These are phyloP conservation scores for Bombus sibiricus DNA, from an alignment of 1,140 invertebrate species.

Conservation along the genomic window DNA sequence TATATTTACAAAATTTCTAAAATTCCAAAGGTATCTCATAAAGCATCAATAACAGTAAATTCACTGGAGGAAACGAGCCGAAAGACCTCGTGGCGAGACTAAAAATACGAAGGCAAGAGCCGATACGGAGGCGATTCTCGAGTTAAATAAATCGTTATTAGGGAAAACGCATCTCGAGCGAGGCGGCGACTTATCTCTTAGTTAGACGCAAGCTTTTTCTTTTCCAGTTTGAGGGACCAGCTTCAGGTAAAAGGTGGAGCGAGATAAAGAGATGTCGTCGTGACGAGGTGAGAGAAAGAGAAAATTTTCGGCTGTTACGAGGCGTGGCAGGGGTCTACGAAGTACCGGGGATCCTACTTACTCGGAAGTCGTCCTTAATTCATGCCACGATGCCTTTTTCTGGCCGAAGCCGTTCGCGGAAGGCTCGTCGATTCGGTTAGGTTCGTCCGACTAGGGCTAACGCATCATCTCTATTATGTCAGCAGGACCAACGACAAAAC, in stretches of 20 bases:
- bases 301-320: conserved; percentile 38
- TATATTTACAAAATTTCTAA: not conserved
- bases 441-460: conserved; percentile 33
- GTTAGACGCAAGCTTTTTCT: conserved; percentile 5
- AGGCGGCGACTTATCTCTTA: not conserved
- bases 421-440: conserved; percentile 52
- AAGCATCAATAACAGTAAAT: conserved; percentile 2
- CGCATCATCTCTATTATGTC: conserved; percentile 61
- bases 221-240: not conserved
- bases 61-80: not conserved
- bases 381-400: conserved; percentile 64
- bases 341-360: conserved; percentile 52
- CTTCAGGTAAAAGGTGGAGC: not conserved
- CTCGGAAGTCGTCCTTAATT: conserved; percentile 71
- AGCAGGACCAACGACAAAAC: conserved; percentile 44
- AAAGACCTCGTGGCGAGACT: not conserved
- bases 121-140: not conserved
- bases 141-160: conserved; percentile 27
- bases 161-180: not conserved
- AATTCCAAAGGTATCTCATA: conserved; percentile 5
- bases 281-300: conserved; percentile 2
- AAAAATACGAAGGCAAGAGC: not conserved
- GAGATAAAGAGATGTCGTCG: conserved; percentile 1
- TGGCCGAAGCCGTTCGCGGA: conserved; percentile 54
- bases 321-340: conserved; percentile 18